A percentile compares a stretch with the other conserved stretches of the same genome.
phyloP scores from a whole-genome alignment of 2,888 invertebrate genomes.

The Osedax fenrisi region DNA sequence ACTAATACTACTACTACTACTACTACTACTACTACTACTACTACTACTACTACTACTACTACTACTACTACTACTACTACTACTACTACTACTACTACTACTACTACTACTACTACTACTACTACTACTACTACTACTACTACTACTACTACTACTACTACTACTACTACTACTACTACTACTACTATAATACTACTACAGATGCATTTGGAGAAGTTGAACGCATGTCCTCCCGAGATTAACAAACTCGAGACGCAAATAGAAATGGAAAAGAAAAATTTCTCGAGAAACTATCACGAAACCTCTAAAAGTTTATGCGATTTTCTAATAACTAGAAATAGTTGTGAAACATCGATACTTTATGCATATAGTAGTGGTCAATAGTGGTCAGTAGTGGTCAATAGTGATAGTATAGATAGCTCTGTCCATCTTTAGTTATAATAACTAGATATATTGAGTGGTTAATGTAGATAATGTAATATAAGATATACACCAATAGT shows the following conservation, averaged over 20 bases:
- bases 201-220: neutral
- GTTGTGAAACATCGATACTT: no score
- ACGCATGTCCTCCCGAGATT: neutral
- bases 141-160: slow-evolving; percentile 31
- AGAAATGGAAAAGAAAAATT: neutral
- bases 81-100: slow-evolving; percentile 2
- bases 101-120: slow-evolving; percentile 28
- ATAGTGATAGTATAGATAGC: no score
- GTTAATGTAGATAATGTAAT: no score
- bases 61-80: slow-evolving; percentile 3
- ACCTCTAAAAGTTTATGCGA: neutral
- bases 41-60: slow-evolving; percentile 11
- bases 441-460: no score
- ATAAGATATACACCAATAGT: no score
- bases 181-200: slow-evolving; percentile 20
- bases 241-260: neutral
- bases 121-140: slow-evolving; percentile 31
- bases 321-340: no score
- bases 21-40: slow-evolving; percentile 20
- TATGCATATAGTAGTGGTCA: no score
- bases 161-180: slow-evolving; percentile 28
- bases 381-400: no score
- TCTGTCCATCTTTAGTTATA: no score
- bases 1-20: no score
- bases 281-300: neutral